Evolutionary conservation across 2,797 vertebrate genomes (phyloP), one percentile per base, ranked within the genome.

Genomic region (Rhinichthys osculus): DNA sequence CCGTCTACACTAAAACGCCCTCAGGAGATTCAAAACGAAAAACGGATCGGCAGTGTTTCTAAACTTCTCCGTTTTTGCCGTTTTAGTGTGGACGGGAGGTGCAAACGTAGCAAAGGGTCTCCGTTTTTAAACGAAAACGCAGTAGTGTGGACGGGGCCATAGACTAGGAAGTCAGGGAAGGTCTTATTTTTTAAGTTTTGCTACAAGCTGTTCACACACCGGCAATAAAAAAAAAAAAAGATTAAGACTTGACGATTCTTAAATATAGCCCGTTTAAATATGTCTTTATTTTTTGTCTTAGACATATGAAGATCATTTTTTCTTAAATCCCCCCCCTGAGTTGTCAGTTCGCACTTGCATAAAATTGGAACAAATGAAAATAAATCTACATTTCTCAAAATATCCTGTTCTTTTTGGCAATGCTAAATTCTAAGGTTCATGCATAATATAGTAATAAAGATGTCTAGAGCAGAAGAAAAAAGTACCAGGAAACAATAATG

Each of bases 361-460:
- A 17, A 54, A 57, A 21, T 14, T 27, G 23, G 27, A 9, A 35
- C 23, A 13, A 40, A 62, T 30, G 2, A 44, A 42, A 57, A 71
- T 8, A 72, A 42, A 81, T 69, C 19, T 19, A 44, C 14, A 13
- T 23, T 40, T 54, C 33, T n/a, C 6, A 57, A 82, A 82, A 62
- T 42, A 14, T 23, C 44, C 38, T 67, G n/a, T 81, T 52, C 42
- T 38, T 52, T 21, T 72, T 62, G 21, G 27, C 38, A 42, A 14
- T 73, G 9, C 14, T 82, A 5, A 59, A 82, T 44, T 42, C 2
- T 59, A 23, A 44, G 72, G 52, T 33, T 44, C 38, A 62, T 73
- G 81, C 52, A 82, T 72, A 82, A 82, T 72, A 16, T 59, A 62
- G 52, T 59, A 33, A 72, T 82, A 82, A 73, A 72, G 67, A 71